Conservation (phyloP, 2,113 vertebrate genomes). For the Psophia crepitans region DNA sequence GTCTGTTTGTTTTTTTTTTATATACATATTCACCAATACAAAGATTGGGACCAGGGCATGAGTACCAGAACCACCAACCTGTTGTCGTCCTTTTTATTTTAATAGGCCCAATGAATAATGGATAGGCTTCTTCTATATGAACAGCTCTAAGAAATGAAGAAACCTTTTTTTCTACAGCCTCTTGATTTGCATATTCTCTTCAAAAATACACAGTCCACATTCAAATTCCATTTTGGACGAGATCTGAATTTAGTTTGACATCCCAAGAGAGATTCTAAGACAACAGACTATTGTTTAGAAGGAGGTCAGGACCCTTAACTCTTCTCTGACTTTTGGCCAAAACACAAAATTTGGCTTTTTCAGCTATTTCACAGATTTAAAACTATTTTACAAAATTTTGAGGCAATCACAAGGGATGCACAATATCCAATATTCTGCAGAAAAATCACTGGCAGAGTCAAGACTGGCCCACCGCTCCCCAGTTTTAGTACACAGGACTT, state of each 20-base stretch:
- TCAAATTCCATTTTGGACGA: not conserved
- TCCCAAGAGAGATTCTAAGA: not conserved
- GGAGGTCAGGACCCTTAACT: not conserved
- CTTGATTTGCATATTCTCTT: not conserved
- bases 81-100: not conserved
- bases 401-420: not conserved
- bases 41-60: not conserved
- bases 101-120: not conserved
- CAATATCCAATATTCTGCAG: not conserved
- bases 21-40: not conserved
- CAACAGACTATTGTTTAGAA: not conserved
- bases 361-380: not conserved
- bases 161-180: not conserved
- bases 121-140: not conserved
- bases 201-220: not conserved
- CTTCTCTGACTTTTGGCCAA: not conserved
- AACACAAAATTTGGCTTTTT: not conserved
- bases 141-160: not conserved
- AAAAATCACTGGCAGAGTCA: not conserved
- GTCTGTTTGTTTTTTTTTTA: not conserved
- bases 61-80: not conserved
- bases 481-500: not conserved
- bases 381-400: not conserved
- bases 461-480: not conserved
- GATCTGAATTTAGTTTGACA: not conserved